Evolutionary conservation across 2,797 vertebrate species (phyloP).

Genomic region (Artibeus jamaicensis): DNA sequence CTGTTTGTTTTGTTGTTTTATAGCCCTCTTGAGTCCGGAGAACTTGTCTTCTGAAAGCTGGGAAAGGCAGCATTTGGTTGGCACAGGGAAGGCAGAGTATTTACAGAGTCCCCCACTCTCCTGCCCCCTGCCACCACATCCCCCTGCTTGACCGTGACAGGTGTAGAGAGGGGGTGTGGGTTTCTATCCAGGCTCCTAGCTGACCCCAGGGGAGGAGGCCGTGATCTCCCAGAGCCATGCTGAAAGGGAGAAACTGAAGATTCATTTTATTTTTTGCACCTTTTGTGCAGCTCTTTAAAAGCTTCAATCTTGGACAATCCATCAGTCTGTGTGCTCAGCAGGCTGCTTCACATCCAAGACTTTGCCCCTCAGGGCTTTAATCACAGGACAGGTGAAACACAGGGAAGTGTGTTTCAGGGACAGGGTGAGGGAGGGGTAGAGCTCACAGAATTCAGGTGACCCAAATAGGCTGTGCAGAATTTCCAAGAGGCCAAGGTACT

Average conservation of each 20-base stretch:
- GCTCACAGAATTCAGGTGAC: conserved; percentile 7
- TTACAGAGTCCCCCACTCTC: conserved; percentile 24
- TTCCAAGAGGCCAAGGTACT: neutral
- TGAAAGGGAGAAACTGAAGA: neutral
- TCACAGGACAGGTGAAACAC: neutral
- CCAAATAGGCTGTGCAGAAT: neutral
- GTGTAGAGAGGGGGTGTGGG: neutral
- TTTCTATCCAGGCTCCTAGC: neutral
- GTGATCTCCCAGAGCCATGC: neutral
- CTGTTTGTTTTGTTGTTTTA: conserved; percentile 82
- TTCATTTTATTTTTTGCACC: neutral
- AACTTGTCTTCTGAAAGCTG: conserved; percentile 70
- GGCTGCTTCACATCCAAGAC: neutral
- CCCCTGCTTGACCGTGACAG: neutral
- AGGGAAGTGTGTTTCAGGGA: neutral
- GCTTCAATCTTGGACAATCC: neutral
- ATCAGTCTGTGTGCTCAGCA: neutral
- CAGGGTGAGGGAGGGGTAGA: neutral
- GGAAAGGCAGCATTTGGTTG: conserved; percentile 65
- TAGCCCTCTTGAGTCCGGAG: conserved; percentile 81
- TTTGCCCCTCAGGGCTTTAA: neutral
- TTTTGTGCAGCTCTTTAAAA: neutral
- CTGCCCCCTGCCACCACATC: neutral
- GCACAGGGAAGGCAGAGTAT: conserved; percentile 49
- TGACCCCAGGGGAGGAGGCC: neutral